phyloP scores from a whole-genome alignment of 2,113 vertebrate species.

The Xiphorhynchus elegans region DNA sequence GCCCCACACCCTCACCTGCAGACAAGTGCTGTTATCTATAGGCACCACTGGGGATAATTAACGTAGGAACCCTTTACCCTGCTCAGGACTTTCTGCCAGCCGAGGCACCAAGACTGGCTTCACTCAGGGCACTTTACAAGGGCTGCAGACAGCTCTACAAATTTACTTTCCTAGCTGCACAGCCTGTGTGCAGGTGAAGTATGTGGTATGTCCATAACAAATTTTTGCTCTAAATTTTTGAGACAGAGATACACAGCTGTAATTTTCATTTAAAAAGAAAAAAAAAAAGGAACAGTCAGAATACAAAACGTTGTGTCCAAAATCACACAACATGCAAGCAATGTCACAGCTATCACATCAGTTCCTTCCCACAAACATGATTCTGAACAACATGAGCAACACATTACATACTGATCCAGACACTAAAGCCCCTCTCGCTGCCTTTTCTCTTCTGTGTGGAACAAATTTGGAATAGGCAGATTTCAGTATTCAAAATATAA shows the following conservation, averaged over 20 bases:
- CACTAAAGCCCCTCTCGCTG: neutral
- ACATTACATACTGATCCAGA: neutral
- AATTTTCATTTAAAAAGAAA: neutral
- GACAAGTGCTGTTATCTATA: neutral
- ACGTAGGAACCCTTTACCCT: neutral
- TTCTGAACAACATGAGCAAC: neutral
- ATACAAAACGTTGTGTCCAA: neutral
- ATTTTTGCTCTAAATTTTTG: neutral
- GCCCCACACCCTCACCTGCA: neutral
- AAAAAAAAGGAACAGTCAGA: neutral
- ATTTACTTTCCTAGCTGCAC: neutral
- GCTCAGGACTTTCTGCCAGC: neutral
- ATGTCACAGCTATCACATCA: neutral
- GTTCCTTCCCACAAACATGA: neutral
- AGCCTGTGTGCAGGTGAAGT: fast-evolving
- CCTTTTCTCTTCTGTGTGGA: neutral
- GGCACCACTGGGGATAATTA: fast-evolving
- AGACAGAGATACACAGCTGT: neutral
- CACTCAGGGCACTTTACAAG: neutral
- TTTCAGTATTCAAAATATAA: neutral
- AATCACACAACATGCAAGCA: neutral
- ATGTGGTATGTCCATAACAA: neutral
- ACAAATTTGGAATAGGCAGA: neutral
- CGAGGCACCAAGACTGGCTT: neutral
- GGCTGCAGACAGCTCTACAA: neutral